These are phyloP conservation scores for Agrochola lota DNA, from an alignment of 2,888 invertebrate species.

Conservation along the genomic window DNA sequence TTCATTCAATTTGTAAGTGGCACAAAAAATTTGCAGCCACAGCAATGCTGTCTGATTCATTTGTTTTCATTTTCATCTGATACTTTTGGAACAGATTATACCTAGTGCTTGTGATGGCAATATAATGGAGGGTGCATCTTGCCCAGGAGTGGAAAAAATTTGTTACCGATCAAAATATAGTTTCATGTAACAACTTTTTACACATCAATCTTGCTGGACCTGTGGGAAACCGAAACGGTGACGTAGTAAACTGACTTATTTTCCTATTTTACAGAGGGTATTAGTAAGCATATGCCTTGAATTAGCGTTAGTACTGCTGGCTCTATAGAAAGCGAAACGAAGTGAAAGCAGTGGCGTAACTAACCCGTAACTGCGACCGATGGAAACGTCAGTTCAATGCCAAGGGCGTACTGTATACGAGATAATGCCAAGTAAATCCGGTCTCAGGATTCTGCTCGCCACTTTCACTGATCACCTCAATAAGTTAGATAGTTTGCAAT, in stretches of 20 bases:
- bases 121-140: not conserved
- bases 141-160: not conserved
- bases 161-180: not conserved
- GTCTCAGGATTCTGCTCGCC: slow-evolving; percentile 16
- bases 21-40: too few species aligned
- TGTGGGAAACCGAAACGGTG: not conserved
- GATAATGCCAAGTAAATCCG: slow-evolving; percentile 36
- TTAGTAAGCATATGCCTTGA: slow-evolving; percentile 22
- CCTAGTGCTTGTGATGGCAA: too few species aligned
- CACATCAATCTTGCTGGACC: not conserved
- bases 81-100: too few species aligned
- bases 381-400: slow-evolving; percentile 63
- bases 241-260: not conserved
- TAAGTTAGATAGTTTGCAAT: slow-evolving; percentile 6
- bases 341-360: slow-evolving; percentile 69
- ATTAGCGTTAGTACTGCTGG: slow-evolving; percentile 16
- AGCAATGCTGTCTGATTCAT: too few species aligned
- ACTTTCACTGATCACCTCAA: slow-evolving; percentile 53
- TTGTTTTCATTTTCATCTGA: too few species aligned
- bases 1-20: too few species aligned
- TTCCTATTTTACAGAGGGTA: slow-evolving; percentile 11
- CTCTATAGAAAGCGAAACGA: slow-evolving; percentile 69
- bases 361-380: slow-evolving; percentile 53
- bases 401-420: slow-evolving; percentile 63
- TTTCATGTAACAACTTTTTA: not conserved